phyloP scores from a whole-genome alignment of 37 sponge, comb jelly and placozoan genomes.

The Diacarnus erythraeanus region DNA sequence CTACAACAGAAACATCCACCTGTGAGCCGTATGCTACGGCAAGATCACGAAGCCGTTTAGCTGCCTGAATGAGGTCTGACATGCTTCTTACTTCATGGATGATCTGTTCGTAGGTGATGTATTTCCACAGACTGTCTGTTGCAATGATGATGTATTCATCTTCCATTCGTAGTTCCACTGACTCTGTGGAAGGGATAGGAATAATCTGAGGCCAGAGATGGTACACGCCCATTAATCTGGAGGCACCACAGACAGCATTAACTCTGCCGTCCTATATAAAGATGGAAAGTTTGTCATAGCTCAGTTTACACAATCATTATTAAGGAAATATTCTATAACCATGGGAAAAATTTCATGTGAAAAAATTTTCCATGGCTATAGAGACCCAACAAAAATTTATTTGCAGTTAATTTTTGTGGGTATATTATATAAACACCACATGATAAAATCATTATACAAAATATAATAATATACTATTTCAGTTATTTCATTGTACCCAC shows the following conservation, averaged over 20 bases:
- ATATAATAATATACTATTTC: no score
- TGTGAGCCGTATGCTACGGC: slow-evolving; percentile 74
- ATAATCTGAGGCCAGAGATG: slow-evolving; percentile 76
- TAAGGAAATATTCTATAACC: no score
- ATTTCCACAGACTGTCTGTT: slow-evolving; percentile 69
- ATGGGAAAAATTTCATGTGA: no score
- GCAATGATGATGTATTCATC: slow-evolving; percentile 79
- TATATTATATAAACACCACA: no score
- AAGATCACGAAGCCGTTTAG: slow-evolving; percentile 73
- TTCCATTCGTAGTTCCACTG: slow-evolving; percentile 44
- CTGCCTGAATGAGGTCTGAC: slow-evolving; percentile 47
- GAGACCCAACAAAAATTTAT: no score
- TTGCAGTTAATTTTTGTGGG: no score
- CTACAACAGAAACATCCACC: slow-evolving; percentile 58
- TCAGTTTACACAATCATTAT: no score
- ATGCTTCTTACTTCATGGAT: slow-evolving; percentile 14
- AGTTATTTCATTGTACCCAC: no score
- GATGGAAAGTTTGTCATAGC: no score
- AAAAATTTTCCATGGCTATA: no score
- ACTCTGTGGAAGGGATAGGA: slow-evolving; percentile 67
- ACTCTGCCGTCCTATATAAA: slow-evolving; percentile 56
- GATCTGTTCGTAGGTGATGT: slow-evolving; percentile 50
- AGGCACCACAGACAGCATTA: slow-evolving; percentile 55
- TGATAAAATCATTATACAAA: no score
- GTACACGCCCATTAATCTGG: slow-evolving; percentile 73